phyloP scores from a whole-genome alignment of 2,888 invertebrate genomes.

The Minunthozetes semirufus region DNA sequence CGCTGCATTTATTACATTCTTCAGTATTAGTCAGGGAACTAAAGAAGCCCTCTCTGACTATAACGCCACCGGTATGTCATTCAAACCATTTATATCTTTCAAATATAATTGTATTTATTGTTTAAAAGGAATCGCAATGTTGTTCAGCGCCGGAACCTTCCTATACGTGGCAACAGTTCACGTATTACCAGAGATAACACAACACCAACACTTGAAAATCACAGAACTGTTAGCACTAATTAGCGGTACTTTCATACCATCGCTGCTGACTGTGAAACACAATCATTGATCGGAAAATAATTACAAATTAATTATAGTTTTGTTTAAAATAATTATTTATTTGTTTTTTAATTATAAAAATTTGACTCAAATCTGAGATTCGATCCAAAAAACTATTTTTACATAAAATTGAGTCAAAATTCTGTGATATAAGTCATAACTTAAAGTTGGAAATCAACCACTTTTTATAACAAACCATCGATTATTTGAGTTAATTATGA shows the following conservation, averaged over 20 bases:
- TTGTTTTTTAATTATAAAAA: constrained; percentile 11
- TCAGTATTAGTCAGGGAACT: constrained; percentile 84
- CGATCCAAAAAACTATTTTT: neutral
- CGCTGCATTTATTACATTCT: constrained; percentile 80
- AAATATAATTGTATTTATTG: neutral
- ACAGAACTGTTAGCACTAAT: constrained; percentile 76
- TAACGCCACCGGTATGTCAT: constrained; percentile 63
- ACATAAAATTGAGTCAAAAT: neutral
- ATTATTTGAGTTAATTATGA: too few species aligned
- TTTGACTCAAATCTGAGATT: neutral
- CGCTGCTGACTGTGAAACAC: constrained; percentile 84
- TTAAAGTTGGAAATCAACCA: neutral
- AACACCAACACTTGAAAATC: constrained; percentile 58
- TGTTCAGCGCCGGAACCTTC: constrained; percentile 98
- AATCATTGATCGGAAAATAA: constrained; percentile 57
- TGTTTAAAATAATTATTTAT: neutral
- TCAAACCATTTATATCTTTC: neutral
- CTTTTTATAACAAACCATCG: too few species aligned
- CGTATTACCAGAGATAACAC: constrained; percentile 79
- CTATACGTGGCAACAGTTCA: constrained; percentile 98
- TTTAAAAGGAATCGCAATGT: constrained; percentile 80
- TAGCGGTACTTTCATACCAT: constrained; percentile 76
- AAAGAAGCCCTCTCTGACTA: constrained; percentile 80
- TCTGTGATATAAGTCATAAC: constrained; percentile 15
- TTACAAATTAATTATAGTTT: neutral